A percentile compares a stretch with the other conserved stretches of the same genome.
phyloP scores from a whole-genome alignment of 2,113 vertebrate species.

The Syngnathus floridae region DNA sequence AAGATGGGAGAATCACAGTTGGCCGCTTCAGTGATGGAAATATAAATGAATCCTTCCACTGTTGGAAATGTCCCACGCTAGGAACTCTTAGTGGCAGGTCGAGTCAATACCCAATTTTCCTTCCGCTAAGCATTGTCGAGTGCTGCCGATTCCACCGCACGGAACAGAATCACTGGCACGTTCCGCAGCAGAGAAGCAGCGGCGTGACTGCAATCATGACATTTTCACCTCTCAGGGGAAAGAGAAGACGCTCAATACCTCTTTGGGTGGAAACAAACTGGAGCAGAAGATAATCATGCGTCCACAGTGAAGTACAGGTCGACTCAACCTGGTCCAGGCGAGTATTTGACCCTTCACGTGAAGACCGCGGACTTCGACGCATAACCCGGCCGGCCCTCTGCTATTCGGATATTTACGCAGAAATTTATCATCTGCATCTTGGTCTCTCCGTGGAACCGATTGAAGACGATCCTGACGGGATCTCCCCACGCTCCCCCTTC shows the following conservation, averaged over 20 bases:
- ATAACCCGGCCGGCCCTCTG: not conserved
- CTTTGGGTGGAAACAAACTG: not conserved
- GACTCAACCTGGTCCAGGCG: too few relatives aligned
- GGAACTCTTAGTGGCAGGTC: too few relatives aligned
- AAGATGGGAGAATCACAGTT: too few relatives aligned
- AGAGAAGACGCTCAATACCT: not conserved
- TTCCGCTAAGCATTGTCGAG: not conserved
- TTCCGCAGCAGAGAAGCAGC: not conserved
- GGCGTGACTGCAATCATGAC: not conserved
- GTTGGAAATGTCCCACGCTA: too few relatives aligned
- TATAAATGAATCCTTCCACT: too few relatives aligned
- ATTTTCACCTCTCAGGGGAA: too few relatives aligned
- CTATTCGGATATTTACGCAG: conserved; percentile 18
- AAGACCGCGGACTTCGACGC: too few relatives aligned
- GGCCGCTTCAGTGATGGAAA: too few relatives aligned
- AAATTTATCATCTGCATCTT: conserved; percentile 4
- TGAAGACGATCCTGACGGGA: conserved; percentile 36
- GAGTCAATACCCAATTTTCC: not conserved
- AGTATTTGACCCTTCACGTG: too few relatives aligned
- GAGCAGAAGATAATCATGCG: too few relatives aligned
- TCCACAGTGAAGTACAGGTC: too few relatives aligned
- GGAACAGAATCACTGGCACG: not conserved
- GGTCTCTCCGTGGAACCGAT: conserved; percentile 28
- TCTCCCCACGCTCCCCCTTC: conserved; percentile 6
- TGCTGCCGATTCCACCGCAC: not conserved